These are phyloP conservation scores for Gopherus flavomarginatus DNA, from an alignment of 2,113 vertebrate genomes.

Conservation along the genomic window DNA sequence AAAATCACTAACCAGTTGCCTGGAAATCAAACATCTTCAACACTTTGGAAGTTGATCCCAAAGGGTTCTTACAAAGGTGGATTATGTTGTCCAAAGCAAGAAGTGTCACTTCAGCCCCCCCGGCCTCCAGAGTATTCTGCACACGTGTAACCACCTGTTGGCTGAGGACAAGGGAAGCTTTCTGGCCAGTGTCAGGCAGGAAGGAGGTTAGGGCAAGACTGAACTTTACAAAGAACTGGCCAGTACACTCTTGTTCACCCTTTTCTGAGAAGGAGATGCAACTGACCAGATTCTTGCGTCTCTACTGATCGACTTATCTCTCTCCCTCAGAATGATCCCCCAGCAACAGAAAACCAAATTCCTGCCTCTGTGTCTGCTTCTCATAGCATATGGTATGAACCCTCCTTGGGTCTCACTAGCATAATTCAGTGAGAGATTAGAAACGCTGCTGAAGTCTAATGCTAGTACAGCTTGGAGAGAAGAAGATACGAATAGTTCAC, in stretches of 20 bases:
- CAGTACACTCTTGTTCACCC: accelerated
- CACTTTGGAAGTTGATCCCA: accelerated
- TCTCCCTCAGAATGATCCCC: accelerated
- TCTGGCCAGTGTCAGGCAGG: neutral
- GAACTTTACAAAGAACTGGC: too few species aligned
- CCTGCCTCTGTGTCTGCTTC: neutral
- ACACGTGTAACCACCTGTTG: accelerated
- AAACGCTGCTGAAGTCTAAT: neutral
- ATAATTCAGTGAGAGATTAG: accelerated
- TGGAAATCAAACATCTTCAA: accelerated
- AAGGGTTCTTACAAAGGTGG: accelerated
- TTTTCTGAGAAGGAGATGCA: neutral
- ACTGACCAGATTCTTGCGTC: neutral
- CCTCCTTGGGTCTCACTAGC: accelerated
- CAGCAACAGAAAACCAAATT: accelerated
- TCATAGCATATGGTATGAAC: accelerated
- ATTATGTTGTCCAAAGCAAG: accelerated
- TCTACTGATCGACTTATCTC: accelerated
- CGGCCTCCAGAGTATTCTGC: accelerated
- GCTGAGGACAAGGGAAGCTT: accelerated
- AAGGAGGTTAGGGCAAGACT: accelerated
- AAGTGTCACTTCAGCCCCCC: neutral
- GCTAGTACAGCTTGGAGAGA: neutral
- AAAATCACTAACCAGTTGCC: accelerated
- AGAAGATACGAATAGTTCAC: accelerated